Evolutionary conservation across 2,113 vertebrate genomes (phyloP), one percentile per base, ranked within the genome.

Genomic region (Catharus bicknelli): DNA sequence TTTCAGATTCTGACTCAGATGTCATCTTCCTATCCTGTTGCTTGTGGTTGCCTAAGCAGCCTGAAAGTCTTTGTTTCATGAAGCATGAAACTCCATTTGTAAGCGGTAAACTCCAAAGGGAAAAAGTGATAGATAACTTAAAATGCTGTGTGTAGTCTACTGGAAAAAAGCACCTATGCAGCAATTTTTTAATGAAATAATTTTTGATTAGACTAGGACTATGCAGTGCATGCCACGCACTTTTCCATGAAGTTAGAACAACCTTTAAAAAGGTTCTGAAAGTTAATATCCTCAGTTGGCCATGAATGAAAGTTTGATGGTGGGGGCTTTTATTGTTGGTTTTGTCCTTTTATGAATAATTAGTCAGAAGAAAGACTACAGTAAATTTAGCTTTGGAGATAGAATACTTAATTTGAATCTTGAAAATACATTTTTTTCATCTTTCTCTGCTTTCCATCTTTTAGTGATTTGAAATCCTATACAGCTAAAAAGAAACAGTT

Each of bases 101-200:
- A 88, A 95, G 70, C 0, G 0, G 51, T 83, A n/a, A 81, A 90
- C 40, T 95, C 94, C 90, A 83, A 94, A 92, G 92, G 94, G 94
- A 45, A 93, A 95, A 95, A 93, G 42, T 90, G 48, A 96, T 86
- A 96, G 93, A 95, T 93, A 94, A 94, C 69, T 95, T 93, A 90
- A 95, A 96, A 96, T 95, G 54, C 43, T 66, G 68, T 92, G 88
- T 78, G 86, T 83, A 93, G 78, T 90, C 78, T 95, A 87, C 66
- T n/a, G 64, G 77, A 95, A 95, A 94, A 88, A 96, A 96, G 54
- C 63, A 93, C 86, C 75, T 81, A 96, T 92, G 68, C 72, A 95
- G 91, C 95, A 95, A 17, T 85, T 90, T 96, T 94, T 83, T 50
- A 94, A 96, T 95, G 38, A 94, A 95, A 95, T 96, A 94, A 90